A percentile compares a stretch with the other conserved stretches of the same genome.
phyloP scores from a whole-genome alignment of 2,888 invertebrate genomes.

The Hirtodrosophila histrioides region DNA sequence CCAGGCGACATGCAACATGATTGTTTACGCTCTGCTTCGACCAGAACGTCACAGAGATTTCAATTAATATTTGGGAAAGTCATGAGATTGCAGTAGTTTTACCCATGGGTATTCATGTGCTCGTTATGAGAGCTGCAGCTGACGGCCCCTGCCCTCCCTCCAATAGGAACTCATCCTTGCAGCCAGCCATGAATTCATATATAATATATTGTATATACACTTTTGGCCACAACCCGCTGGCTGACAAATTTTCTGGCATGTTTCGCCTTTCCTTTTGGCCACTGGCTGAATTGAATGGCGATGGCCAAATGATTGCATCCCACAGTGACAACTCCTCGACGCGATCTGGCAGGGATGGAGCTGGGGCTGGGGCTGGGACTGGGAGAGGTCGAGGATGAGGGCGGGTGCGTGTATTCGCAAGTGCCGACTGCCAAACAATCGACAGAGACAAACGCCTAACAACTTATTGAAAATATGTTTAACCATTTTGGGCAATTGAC shows the following conservation, averaged over 20 bases:
- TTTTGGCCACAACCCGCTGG: constrained; percentile 7
- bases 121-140: constrained; percentile 3
- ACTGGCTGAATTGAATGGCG: constrained; percentile 9
- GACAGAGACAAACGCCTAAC: constrained; percentile 73
- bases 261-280: constrained; percentile 36
- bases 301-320: constrained; percentile 11
- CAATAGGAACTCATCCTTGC: constrained; percentile 18
- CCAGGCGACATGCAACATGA: constrained; percentile 40
- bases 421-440: constrained; percentile 24
- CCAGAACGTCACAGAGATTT: constrained; percentile 46
- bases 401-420: constrained; percentile 13
- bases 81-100: constrained; percentile 22
- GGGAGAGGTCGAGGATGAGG: no score
- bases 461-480: constrained; percentile 79
- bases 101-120: constrained; percentile 12
- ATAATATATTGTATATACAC: background rate
- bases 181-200: constrained; percentile 19
- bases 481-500: constrained; percentile 79
- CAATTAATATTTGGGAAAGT: constrained; percentile 55
- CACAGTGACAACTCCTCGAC: constrained; percentile 1
- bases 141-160: background rate
- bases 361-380: background rate
- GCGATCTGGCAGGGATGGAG: background rate
- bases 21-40: constrained; percentile 56
- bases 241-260: constrained; percentile 47